phyloP scores from a whole-genome alignment of 2,888 invertebrate species.

The Tinea semifulvella region DNA sequence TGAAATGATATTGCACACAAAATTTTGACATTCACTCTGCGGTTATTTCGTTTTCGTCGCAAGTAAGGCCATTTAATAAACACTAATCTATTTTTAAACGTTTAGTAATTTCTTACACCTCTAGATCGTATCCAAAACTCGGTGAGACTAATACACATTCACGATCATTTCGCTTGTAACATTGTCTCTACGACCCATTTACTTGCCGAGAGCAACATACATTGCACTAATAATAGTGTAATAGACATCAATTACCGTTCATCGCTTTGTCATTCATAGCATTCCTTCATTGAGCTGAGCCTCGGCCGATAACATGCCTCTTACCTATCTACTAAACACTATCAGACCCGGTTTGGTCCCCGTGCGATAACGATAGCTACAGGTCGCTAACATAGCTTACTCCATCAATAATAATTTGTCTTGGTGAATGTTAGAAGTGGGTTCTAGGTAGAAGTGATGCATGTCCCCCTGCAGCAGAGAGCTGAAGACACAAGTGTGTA shows the following conservation, averaged over 20 bases:
- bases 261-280: constrained; percentile 67
- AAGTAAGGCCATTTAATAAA: constrained; percentile 68
- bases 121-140: constrained; percentile 57
- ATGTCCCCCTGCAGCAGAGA: constrained; percentile 53
- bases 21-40: constrained; percentile 66
- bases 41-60: constrained; percentile 65
- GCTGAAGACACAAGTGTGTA: constrained; percentile 61
- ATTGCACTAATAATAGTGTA: constrained; percentile 65
- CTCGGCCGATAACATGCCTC: constrained; percentile 51
- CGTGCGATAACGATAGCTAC: not conserved
- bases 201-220: constrained; percentile 35
- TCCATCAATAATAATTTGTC: constrained; percentile 32
- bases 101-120: constrained; percentile 65
- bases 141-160: constrained; percentile 59
- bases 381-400: constrained; percentile 9
- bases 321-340: constrained; percentile 56
- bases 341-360: constrained; percentile 31
- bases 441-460: constrained; percentile 66
- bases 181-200: constrained; percentile 25
- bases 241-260: constrained; percentile 64
- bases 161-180: constrained; percentile 53
- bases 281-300: constrained; percentile 48
- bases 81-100: constrained; percentile 67
- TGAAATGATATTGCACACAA: constrained; percentile 66
- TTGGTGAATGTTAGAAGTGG: constrained; percentile 64